phyloP scores from a whole-genome alignment of 2,888 invertebrate species.

The Lasius platythorax region DNA sequence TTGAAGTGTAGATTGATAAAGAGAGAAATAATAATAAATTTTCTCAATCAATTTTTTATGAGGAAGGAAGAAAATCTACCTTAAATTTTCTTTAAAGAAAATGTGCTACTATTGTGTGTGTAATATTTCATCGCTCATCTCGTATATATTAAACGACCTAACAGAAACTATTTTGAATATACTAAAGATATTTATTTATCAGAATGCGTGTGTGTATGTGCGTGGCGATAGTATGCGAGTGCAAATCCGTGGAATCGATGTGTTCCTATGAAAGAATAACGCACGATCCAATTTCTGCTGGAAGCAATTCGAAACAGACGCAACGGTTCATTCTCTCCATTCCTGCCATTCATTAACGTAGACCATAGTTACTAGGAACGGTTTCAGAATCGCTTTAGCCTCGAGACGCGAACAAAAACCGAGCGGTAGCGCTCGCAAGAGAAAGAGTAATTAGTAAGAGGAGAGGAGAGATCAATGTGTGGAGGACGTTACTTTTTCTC shows the following conservation, averaged over 20 bases:
- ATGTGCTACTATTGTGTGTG: neutral
- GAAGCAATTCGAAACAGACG: conserved; percentile 59
- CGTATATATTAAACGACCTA: neutral
- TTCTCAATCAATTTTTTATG: neutral
- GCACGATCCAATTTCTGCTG: conserved; percentile 59
- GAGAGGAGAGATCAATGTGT: conserved; percentile 54
- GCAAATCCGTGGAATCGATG: conserved; percentile 29
- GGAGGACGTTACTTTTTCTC: conserved; percentile 46
- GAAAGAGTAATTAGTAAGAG: conserved; percentile 55
- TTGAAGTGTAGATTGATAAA: neutral
- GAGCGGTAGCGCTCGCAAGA: conserved; percentile 40
- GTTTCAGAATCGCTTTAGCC: conserved; percentile 60
- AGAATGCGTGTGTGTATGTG: neutral
- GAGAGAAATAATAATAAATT: neutral
- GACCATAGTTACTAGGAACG: conserved; percentile 68
- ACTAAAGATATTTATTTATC: neutral
- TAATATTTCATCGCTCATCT: neutral
- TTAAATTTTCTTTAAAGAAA: neutral
- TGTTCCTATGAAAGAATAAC: conserved; percentile 46
- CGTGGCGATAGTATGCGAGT: neutral
- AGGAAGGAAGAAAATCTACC: neutral
- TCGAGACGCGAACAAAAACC: conserved; percentile 59
- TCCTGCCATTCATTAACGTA: conserved; percentile 72
- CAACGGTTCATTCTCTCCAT: conserved; percentile 65
- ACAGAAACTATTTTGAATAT: neutral